Percentiles rank a stretch among this genome's conserved stretches.
phyloP scores from a whole-genome alignment of 1,140 invertebrate genomes.

The Micrasema minimum region DNA sequence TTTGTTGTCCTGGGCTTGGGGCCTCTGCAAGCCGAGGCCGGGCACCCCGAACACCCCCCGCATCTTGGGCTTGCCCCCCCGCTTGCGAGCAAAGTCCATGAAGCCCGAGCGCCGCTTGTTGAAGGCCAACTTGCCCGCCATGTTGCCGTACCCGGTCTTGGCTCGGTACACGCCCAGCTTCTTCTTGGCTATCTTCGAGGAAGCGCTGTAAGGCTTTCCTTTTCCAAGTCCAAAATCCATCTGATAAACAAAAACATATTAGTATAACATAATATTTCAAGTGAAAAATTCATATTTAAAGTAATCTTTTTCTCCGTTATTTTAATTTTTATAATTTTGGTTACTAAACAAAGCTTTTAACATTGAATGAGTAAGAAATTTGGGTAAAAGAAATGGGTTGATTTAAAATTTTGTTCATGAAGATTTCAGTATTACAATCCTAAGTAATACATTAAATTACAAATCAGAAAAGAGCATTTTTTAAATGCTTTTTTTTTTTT shows the following conservation, averaged over 20 bases:
- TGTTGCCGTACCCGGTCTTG: conserved; percentile 70
- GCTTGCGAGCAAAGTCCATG: conserved; percentile 81
- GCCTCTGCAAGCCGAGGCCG: conserved; percentile 77
- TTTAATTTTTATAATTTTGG: too few relatives aligned
- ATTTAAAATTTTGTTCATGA: too few relatives aligned
- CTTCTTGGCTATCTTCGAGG: conserved; percentile 83
- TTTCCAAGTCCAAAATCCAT: conserved; percentile 76
- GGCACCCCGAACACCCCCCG: conserved; percentile 84
- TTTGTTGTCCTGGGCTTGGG: conserved; percentile 67
- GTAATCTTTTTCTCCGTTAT: too few relatives aligned
- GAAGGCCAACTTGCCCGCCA: conserved; percentile 73
- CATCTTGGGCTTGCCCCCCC: conserved; percentile 87
- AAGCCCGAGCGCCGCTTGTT: conserved; percentile 73
- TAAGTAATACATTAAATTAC: too few relatives aligned
- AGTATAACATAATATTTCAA: too few relatives aligned
- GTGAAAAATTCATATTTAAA: too few relatives aligned
- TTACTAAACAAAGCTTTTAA: too few relatives aligned
- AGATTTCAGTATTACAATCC: too few relatives aligned
- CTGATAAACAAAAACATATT: conserved; percentile 58
- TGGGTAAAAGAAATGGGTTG: too few relatives aligned
- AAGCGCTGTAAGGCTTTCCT: conserved; percentile 80
- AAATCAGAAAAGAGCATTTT: too few relatives aligned
- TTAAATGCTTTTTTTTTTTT: too few relatives aligned
- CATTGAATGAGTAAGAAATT: neutral
- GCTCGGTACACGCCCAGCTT: conserved; percentile 72